Evolutionary conservation across 2,888 invertebrate genomes (phyloP), one percentile per base, ranked within the genome.

Genomic region (Crossocerus cetratus): DNA sequence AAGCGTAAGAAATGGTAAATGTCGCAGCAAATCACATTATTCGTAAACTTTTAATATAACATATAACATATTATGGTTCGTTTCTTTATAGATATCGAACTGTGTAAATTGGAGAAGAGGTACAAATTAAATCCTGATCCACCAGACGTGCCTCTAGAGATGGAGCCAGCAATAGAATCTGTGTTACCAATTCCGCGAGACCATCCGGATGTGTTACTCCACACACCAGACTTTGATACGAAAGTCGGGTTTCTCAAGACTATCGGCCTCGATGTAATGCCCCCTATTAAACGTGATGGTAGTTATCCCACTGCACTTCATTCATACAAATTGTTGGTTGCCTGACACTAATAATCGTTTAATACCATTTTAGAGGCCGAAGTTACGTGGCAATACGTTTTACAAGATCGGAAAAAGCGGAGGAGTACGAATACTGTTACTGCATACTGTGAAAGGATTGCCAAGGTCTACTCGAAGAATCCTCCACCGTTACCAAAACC

Each of bases 351-450:
- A 21, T 2, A 18, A 0, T 13, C 4, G 11, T 13, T 18, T 20
- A n/a, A 18, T 18, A 2, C 14, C 11, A 49, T 92, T 91, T 64
- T 91, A 94, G 94, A 91, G 73, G 92, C 93, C 83, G 94, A 94
- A 88, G 91, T 90, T 62, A 91, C 92, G 58, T 95, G 95, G 95
- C 91, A 92, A 81, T 92, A 92, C 85, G 92, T 95, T 75, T 83
- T 94, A 2, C 92, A 92, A 85, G 94, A 94, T 78, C 91, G 94
- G 59, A 91, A 92, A 79, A 92, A 93, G 74, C 90, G 94, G 68
- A 91, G 92, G 76, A 91, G 92, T 63, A 86, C 89, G 23, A 90
- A 91, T 57, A 86, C 91, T 43, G 88, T 92, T 59, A 92, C 91
- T 3, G 90, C 91, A 58, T 92, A 92, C 79, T 91, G 90, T 85